phyloP scores from a whole-genome alignment of 2,113 vertebrate species.

The Sturnus vulgaris region DNA sequence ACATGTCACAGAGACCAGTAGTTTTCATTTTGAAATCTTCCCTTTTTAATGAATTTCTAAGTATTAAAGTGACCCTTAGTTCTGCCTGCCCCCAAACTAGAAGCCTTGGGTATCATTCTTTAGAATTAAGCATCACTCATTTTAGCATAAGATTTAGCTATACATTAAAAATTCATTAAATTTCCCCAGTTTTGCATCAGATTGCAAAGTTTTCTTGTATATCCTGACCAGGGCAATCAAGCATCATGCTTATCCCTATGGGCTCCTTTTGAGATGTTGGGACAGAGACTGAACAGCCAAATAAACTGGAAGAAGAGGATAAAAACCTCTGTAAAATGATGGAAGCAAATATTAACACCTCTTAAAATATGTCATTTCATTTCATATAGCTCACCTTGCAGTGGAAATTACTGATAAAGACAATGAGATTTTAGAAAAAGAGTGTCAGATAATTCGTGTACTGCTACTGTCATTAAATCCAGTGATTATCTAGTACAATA shows the following conservation, averaged over 20 bases:
- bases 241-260: too few relatives aligned
- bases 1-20: background rate
- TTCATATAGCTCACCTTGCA: background rate
- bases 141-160: background rate
- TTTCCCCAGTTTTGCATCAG: background rate
- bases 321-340: background rate
- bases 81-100: background rate
- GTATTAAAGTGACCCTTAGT: background rate
- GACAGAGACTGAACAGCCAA: background rate
- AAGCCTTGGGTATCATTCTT: background rate
- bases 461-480: background rate
- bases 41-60: background rate
- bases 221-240: background rate
- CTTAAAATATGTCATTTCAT: background rate
- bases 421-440: background rate
- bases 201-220: background rate
- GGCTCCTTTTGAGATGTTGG: background rate
- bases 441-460: background rate
- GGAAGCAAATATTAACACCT: background rate
- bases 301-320: background rate
- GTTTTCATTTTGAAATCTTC: background rate
- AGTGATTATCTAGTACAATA: background rate
- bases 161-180: background rate
- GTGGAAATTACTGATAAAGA: background rate
- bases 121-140: background rate